Evolutionary conservation across 2,113 vertebrate species (phyloP).

Genomic region (Blennius ocellaris): DNA sequence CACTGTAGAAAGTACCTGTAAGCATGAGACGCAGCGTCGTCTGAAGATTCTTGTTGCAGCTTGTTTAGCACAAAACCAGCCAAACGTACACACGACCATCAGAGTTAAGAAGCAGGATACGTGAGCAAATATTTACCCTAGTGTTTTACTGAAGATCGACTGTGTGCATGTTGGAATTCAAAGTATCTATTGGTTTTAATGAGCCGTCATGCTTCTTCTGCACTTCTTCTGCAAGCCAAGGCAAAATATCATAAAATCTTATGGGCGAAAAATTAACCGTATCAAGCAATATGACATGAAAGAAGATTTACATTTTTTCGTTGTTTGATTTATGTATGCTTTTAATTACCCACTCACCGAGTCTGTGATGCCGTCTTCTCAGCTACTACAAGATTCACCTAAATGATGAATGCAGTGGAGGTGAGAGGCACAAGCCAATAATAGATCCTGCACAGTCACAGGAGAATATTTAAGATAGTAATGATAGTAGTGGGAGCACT

Average conservation of each 20-base stretch:
- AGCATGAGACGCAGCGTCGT: neutral
- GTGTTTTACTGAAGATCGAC: neutral
- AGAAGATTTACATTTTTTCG: too few relatives aligned
- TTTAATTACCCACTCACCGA: too few relatives aligned
- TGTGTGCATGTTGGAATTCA: neutral
- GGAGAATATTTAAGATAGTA: neutral
- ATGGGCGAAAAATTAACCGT: too few relatives aligned
- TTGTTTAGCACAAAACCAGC: neutral
- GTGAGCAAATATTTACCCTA: neutral
- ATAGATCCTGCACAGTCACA: neutral
- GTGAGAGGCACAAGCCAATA: neutral
- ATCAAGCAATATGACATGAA: too few relatives aligned
- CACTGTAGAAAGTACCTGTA: too few relatives aligned
- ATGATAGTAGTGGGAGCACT: neutral
- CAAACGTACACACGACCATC: neutral
- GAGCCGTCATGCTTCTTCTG: too few relatives aligned
- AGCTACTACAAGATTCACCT: neutral
- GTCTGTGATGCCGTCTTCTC: too few relatives aligned
- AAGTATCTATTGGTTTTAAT: too few relatives aligned
- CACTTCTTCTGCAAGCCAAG: too few relatives aligned
- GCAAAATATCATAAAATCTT: too few relatives aligned
- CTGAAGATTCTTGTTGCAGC: constrained; percentile 1
- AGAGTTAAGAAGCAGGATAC: neutral
- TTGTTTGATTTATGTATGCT: too few relatives aligned
- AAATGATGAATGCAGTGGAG: neutral